Evolutionary conservation across 2,888 invertebrate genomes (phyloP), one percentile per base, ranked within the genome.

Genomic region (Caenorhabditis parvicauda): DNA sequence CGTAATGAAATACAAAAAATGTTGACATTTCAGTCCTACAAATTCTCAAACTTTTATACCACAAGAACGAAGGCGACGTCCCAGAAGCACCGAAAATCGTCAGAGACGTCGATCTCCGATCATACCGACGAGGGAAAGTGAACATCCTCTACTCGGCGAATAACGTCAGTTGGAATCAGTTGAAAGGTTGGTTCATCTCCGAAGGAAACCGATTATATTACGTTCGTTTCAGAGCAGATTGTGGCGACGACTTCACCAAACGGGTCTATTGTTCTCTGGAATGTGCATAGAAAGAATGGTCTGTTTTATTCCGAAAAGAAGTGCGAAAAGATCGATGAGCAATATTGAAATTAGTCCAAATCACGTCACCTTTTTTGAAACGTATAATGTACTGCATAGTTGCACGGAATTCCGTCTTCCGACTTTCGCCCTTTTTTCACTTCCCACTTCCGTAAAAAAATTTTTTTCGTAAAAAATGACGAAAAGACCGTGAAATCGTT

Each of bases 211-310:
- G n/a, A n/a, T n/a, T n/a, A n/a, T n/a, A n/a, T n/a, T n/a, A 42
- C 17, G 17, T 48, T 45, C 48, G 39, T 42, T 53, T 43, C 53
- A 62, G 70, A 64, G 35, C 56, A 70, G n/a, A 50, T 51, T 14
- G 60, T 72, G 17, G 70, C 64, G 2, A 64, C 72, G 17, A 66
- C 69, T 2, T 70, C 72, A 7, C 62, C 72, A 0, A 69, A 59
- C 35, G 72, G 72, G 25, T 58, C 70, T 1, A 63, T 72, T 5
- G 67, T 67, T 7, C 45, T 70, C 32, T 72, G 72, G 72, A 57
- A 65, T 39, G 28, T 61, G 6, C 51, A 50, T 25, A 29, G 38
- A 44, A 54, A 44, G 48, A 59, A 58, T 25, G 52, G 66, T 65
- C 37, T 46, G 56, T 56, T 38, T 39, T 28, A 25, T 24, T 25